phyloP scores from a whole-genome alignment of 2,113 vertebrate genomes.

The Zosterops lateralis region DNA sequence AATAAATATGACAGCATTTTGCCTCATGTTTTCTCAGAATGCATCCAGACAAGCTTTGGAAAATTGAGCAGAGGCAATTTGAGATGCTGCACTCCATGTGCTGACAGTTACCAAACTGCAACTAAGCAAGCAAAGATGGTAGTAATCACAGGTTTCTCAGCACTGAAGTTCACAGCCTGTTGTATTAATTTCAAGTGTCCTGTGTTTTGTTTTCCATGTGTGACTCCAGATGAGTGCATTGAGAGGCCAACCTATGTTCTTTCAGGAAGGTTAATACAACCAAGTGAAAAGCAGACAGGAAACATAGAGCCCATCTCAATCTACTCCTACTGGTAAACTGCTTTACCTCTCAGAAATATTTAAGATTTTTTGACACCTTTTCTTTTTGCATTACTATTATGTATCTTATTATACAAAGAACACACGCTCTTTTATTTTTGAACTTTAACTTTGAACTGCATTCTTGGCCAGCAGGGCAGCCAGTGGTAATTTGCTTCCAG shows the following conservation, averaged over 20 bases:
- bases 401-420: background rate
- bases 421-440: background rate
- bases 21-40: background rate
- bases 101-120: background rate
- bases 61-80: background rate
- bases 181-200: background rate
- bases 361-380: background rate
- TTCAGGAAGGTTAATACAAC: background rate
- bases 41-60: background rate
- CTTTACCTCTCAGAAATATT: background rate
- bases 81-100: fast-evolving
- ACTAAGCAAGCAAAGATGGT: background rate
- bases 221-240: background rate
- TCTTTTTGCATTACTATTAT: background rate
- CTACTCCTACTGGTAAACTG: background rate
- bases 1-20: background rate
- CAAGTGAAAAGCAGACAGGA: background rate
- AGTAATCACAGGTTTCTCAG: background rate
- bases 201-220: background rate
- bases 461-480: background rate
- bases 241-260: background rate
- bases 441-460: background rate
- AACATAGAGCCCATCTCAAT: background rate
- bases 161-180: background rate
- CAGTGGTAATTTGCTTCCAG: background rate